phyloP scores from a whole-genome alignment of 2,797 vertebrate genomes.

The Ispidina picta region DNA sequence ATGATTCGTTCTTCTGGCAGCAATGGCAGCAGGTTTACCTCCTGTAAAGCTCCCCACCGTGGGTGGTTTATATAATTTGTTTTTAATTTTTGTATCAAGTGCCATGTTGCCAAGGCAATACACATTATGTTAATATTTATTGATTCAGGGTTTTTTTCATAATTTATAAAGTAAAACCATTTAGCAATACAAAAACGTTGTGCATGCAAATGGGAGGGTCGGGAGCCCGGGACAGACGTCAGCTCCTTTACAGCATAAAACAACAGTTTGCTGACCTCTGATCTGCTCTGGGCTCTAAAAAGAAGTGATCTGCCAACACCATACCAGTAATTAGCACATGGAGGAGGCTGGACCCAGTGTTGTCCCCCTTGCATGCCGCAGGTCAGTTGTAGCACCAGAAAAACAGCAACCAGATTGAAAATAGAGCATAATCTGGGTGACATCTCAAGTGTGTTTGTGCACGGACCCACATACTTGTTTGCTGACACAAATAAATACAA shows the following conservation, averaged over 20 bases:
- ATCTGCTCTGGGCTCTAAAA: background rate
- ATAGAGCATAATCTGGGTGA: conserved; percentile 11
- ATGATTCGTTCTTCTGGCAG: conserved; percentile 40
- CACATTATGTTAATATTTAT: conserved; percentile 69
- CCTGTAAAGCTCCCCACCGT: conserved; percentile 2
- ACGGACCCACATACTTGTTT: conserved; percentile 7
- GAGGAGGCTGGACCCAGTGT: background rate
- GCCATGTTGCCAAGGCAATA: conserved; percentile 63
- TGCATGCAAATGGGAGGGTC: background rate
- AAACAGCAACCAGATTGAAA: conserved; percentile 29
- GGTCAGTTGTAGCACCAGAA: background rate
- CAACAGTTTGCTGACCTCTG: background rate
- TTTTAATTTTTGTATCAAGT: conserved; percentile 65
- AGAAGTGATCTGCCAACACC: background rate
- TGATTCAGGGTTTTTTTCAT: conserved; percentile 35
- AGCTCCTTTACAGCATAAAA: background rate
- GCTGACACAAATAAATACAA: conserved; percentile 47
- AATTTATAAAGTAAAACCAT: conserved; percentile 42
- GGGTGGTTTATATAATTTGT: conserved; percentile 65
- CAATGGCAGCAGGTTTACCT: background rate
- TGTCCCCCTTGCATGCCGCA: background rate
- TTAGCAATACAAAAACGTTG: background rate
- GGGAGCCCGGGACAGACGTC: background rate
- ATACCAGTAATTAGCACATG: background rate
- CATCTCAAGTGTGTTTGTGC: conserved; percentile 38